phyloP scores from a whole-genome alignment of 2,113 vertebrate species.

The Jacana jacana region DNA sequence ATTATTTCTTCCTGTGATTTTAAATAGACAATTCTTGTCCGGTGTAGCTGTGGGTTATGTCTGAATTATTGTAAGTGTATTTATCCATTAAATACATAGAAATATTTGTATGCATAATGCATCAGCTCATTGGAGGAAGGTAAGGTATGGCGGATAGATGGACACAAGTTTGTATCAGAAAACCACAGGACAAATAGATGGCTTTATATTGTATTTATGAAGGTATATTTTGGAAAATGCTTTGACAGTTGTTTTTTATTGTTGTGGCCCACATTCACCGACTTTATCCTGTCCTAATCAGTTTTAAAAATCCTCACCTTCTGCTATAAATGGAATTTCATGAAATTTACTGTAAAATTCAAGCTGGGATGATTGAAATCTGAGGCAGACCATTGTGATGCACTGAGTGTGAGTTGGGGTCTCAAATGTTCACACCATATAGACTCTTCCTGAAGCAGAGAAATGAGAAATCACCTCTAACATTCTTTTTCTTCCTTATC shows the following conservation, averaged over 20 bases:
- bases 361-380: not conserved
- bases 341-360: not conserved
- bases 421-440: not conserved
- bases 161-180: not conserved
- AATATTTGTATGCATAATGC: not conserved
- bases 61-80: not conserved
- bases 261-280: not conserved
- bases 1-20: not conserved
- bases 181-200: not conserved
- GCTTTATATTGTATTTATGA: not conserved
- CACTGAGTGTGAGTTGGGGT: not conserved
- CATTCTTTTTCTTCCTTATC: not conserved
- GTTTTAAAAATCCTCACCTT: not conserved
- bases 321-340: not conserved
- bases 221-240: not conserved
- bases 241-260: not conserved
- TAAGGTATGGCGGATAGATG: not conserved
- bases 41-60: not conserved
- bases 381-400: not conserved
- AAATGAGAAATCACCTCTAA: not conserved
- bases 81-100: not conserved
- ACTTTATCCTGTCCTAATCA: not conserved
- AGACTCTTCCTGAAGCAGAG: not conserved
- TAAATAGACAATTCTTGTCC: not conserved
- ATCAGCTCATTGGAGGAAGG: not conserved